Conservation (phyloP, 2,797 vertebrate species). For the Acipenser ruthenus region DNA sequence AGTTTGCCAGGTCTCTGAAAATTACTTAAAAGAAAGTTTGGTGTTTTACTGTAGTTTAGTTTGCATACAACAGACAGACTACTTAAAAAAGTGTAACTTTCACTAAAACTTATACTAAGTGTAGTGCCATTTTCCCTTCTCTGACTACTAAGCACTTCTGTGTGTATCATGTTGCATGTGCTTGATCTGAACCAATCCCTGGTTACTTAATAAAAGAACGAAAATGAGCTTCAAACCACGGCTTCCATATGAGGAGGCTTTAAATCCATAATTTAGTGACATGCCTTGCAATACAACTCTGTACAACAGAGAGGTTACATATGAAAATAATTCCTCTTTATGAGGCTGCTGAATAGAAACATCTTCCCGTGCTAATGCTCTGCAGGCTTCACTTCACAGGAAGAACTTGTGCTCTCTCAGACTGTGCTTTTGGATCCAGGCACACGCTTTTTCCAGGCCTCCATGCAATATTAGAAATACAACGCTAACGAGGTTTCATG, state of each 20-base stretch:
- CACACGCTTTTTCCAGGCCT: slow-evolving; percentile 31
- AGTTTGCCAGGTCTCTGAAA: too few relatives aligned
- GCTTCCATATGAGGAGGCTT: not conserved
- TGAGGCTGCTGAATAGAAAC: not conserved
- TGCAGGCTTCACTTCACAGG: not conserved
- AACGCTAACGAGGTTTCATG: slow-evolving; percentile 71
- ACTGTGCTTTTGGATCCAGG: not conserved
- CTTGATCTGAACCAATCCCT: too few relatives aligned
- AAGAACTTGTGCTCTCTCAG: not conserved
- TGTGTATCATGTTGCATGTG: too few relatives aligned
- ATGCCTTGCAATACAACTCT: not conserved
- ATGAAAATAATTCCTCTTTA: slow-evolving; percentile 1
- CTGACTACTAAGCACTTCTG: too few relatives aligned
- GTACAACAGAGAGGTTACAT: not conserved
- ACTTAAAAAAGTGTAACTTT: too few relatives aligned
- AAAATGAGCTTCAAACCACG: too few relatives aligned
- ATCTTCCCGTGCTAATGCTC: not conserved
- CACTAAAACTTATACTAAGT: too few relatives aligned
- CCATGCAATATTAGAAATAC: slow-evolving; percentile 60
- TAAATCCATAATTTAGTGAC: not conserved
- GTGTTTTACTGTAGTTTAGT: too few relatives aligned
- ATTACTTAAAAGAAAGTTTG: too few relatives aligned
- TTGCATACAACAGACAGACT: too few relatives aligned
- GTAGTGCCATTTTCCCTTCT: too few relatives aligned
- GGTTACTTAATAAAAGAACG: too few relatives aligned